Percentiles rank a stretch among this genome's conserved stretches.
These are phyloP conservation scores for Tribolium madens DNA, from an alignment of 1,140 invertebrate species.

Conservation along the genomic window DNA sequence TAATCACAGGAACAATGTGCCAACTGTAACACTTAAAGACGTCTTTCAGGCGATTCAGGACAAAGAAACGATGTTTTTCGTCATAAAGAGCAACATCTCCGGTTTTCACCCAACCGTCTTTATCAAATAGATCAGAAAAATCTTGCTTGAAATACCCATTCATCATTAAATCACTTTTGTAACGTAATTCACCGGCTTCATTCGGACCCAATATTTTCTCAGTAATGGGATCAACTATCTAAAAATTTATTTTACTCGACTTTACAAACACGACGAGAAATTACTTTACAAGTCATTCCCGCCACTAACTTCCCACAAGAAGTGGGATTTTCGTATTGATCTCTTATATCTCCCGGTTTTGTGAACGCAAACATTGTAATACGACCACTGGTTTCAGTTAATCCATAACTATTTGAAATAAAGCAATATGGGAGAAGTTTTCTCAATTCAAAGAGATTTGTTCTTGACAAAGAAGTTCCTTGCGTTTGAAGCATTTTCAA, in stretches of 20 bases:
- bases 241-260: not conserved
- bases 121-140: slow-evolving; percentile 15
- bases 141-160: slow-evolving; percentile 67
- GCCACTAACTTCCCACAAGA: slow-evolving; percentile 26
- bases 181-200: slow-evolving; percentile 67
- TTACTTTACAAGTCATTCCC: slow-evolving; percentile 1
- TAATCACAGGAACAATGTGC: slow-evolving; percentile 45
- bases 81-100: slow-evolving; percentile 48
- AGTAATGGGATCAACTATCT: slow-evolving; percentile 60
- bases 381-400: slow-evolving; percentile 46
- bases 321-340: slow-evolving; percentile 29
- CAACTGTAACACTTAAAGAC: slow-evolving; percentile 46
- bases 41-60: slow-evolving; percentile 44
- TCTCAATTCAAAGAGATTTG: slow-evolving; percentile 41
- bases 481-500: slow-evolving; percentile 49
- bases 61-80: slow-evolving; percentile 32
- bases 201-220: slow-evolving; percentile 63
- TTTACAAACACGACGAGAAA: not conserved
- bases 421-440: slow-evolving; percentile 50
- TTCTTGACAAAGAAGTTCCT: slow-evolving; percentile 42
- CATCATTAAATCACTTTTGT: slow-evolving; percentile 65
- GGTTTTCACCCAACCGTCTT: slow-evolving; percentile 43
- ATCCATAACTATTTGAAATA: slow-evolving; percentile 48
- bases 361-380: slow-evolving; percentile 42
- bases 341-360: slow-evolving; percentile 47